Base-by-base conservation (phyloP, 2,113 vertebrate species). In the Proterorhinus semilunaris region DNA sequence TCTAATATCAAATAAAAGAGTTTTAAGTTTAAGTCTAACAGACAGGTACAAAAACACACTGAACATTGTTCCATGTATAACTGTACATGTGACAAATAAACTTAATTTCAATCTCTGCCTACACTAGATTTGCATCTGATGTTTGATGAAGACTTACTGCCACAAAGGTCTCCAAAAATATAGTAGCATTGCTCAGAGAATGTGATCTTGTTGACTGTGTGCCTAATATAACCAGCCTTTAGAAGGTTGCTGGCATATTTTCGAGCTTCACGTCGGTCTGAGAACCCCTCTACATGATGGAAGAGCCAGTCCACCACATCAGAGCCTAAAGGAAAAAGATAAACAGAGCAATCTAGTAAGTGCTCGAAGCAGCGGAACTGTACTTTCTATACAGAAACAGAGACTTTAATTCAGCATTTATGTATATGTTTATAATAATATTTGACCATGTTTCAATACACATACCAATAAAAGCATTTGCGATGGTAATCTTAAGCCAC, bases 161-260 rank as follows among this genome's bases (percentile, higher is more conserved):
- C 92, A 69, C 90, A 93, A 49, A 93, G 90, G 72, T 92, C 91
- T 73, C 92, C 91, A 27, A 92, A 93, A 62, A 99, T 95, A 71
- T 99, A 99, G 90, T 99, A 99, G 89, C 98, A 99, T 85, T 99
- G 98, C 79, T 99, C 98, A 0, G 98, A 99, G 91, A 99, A 99
- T 74, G 98, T 99, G 89, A 99, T 99, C 92, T 99, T 99, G 92
- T 99, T 99, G 90, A 99, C 98, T 0, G 98, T 99, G 82, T 99
- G 98, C 46, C 98, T 94, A 87, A 99, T 99, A 90, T 95, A 99
- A 78, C 97, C 96, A 1, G 96, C 98, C 91, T 99, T 99, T 80
- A 99, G 93, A 78, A 99, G 93, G 87, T 99, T 99, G 94, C 96
- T 98, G 90, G 96, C 96, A 0, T 98, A 99, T 85, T 99, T 99